Evolutionary conservation across 2,797 vertebrate species (phyloP).

Genomic region (Crenuchus spilurus): DNA sequence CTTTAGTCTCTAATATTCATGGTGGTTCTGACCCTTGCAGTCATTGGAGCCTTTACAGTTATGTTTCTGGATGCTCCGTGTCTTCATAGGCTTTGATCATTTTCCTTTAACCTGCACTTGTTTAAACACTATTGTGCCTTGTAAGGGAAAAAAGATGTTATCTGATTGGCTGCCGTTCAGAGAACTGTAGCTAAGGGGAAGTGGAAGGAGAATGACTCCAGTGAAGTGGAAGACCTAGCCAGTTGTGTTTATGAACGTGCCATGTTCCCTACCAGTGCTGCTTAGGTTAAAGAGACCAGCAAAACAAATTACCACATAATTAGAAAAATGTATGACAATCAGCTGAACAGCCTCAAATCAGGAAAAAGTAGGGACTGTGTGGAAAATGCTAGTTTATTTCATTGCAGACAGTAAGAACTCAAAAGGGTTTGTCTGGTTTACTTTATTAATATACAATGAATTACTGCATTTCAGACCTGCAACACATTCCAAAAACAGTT

Average conservation of each 20-base stretch:
- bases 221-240: constrained; percentile 5
- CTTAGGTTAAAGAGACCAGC: neutral
- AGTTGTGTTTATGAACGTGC: neutral
- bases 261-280: neutral
- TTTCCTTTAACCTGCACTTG: constrained; percentile 51
- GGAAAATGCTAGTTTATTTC: too few species aligned
- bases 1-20: neutral
- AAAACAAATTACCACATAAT: too few species aligned
- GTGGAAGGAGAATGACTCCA: constrained; percentile 54
- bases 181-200: constrained; percentile 76
- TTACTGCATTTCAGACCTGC: too few species aligned
- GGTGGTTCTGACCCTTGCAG: neutral
- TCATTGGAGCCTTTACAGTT: neutral
- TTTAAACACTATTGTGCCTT: constrained; percentile 63
- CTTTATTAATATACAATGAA: too few species aligned
- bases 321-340: too few species aligned
- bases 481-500: too few species aligned
- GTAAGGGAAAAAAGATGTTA: constrained; percentile 27
- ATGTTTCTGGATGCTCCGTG: neutral
- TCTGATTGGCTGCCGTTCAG: constrained; percentile 66
- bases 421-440: too few species aligned
- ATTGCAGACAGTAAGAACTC: too few species aligned
- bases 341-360: too few species aligned
- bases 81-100: neutral
- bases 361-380: too few species aligned